These are phyloP conservation scores for Nudaria mundana DNA, from an alignment of 2,888 invertebrate species.

Conservation along the genomic window DNA sequence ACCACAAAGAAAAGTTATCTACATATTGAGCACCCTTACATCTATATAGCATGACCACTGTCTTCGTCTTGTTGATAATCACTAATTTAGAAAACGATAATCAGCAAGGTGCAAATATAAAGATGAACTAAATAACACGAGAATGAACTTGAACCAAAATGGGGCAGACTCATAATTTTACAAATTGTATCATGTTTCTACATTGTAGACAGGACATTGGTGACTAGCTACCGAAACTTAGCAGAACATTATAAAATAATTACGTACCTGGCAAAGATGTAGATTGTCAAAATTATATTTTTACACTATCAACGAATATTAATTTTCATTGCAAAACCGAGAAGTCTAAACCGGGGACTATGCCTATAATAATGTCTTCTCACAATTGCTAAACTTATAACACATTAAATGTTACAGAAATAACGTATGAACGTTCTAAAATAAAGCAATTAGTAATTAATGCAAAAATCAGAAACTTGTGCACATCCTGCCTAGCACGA, in stretches of 20 bases:
- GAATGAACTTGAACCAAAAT: constrained; percentile 67
- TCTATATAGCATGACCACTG: too few relatives aligned
- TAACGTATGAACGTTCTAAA: constrained; percentile 38
- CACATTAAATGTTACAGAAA: constrained; percentile 38
- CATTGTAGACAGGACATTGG: constrained; percentile 4
- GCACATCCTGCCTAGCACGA: constrained; percentile 77
- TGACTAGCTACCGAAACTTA: constrained; percentile 17
- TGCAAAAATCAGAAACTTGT: constrained; percentile 71
- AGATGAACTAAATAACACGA: constrained; percentile 53
- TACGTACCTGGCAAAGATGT: constrained; percentile 69
- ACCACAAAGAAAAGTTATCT: constrained; percentile 51
- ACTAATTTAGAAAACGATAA: not conserved
- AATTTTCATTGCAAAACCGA: constrained; percentile 73
- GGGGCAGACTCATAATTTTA: constrained; percentile 52
- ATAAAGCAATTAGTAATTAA: constrained; percentile 54
- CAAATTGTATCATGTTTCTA: constrained; percentile 30
- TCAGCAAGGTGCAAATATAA: constrained; percentile 14
- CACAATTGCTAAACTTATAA: constrained; percentile 39
- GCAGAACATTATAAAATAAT: constrained; percentile 23
- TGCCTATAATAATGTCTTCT: constrained; percentile 31
- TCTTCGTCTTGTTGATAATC: too few relatives aligned
- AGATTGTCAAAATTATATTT: constrained; percentile 79
- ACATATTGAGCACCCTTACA: too few relatives aligned
- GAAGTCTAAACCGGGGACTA: constrained; percentile 44
- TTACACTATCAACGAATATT: constrained; percentile 77